Percentiles rank a stretch among this genome's conserved stretches.
Evolutionary conservation across 2,113 vertebrate species (phyloP).

Genomic region (Sisor rabdophorus): DNA sequence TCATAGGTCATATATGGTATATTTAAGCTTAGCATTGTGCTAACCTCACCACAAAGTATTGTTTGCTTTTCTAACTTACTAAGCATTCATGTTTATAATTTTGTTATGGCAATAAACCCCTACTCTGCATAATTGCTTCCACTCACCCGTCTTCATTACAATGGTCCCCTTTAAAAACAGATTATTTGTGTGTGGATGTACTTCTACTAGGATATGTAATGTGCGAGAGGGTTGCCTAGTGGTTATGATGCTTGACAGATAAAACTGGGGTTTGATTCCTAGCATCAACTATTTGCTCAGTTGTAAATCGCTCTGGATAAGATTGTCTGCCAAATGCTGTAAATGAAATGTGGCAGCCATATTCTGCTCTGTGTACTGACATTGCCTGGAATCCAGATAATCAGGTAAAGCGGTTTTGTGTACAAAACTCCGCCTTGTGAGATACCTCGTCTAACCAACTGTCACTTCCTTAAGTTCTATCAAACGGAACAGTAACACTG

Average conservation of each 20-base stretch:
- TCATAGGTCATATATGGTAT: no score
- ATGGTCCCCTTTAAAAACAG: neutral
- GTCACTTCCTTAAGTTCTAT: conserved; percentile 24
- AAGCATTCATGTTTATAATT: neutral
- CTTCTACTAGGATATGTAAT: no score
- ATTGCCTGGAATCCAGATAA: conserved; percentile 59
- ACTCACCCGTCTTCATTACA: neutral
- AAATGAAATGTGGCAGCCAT: neutral
- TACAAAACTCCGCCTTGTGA: conserved; percentile 44
- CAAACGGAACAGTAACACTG: conserved; percentile 20
- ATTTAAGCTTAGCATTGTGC: no score
- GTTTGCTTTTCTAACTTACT: no score
- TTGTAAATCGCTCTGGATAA: no score
- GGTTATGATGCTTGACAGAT: no score
- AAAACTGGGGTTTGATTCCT: no score
- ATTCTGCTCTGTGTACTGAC: neutral
- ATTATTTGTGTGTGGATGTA: neutral
- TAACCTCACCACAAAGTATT: no score
- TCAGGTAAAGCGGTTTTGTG: conserved; percentile 49
- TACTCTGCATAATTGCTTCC: neutral
- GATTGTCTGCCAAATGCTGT: no score
- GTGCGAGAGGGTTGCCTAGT: no score
- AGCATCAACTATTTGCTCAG: no score
- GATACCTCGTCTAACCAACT: conserved; percentile 43
- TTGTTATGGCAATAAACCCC: neutral